Evolutionary conservation across 2,113 vertebrate species (phyloP), one percentile per base, ranked within the genome.

Genomic region (Fukomys damarensis): DNA sequence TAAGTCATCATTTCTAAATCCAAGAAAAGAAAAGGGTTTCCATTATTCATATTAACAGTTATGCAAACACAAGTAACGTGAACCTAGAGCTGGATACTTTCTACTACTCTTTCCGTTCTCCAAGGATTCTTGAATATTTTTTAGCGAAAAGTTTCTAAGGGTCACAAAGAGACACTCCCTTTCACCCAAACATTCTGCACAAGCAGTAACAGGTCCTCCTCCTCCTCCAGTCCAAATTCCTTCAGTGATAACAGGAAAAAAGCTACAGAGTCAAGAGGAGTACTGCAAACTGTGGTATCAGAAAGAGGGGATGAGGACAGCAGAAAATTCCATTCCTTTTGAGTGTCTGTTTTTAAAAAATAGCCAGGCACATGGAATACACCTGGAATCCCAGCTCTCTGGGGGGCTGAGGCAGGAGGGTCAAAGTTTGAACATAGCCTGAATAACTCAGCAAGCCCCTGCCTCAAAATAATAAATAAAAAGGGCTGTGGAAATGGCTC

Each of bases 111-210:
- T 41, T 86, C 38, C 86, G 65, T 9, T 76, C 26, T 70, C 91
- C 41, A 91, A 82, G 5, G 58, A 76, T 59, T 93, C n/a, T 43
- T 76, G 41, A 68, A 66, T 7, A 52, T 63, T 87, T 81, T 96
- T 96, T 59, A 79, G 76, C 59, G 77, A 59, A 81, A 86, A n/a
- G 28, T 77, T 94, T 56, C 77, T 43, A 13, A 91, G 87, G 46
- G 66, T 17, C 38, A 83, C 22, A 91, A 61, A 72, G 38, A 83
- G 81, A 66, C 35, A 63, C 61, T 63, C 16, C 38, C 79, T 92
- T 96, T 92, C 41, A 76, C 66, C 49, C 77, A 82, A 76, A 76
- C 26, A 92, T 94, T 94, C 54, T 79, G 58, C 59, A 41, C 16
- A 87, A 91, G 65, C 81, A 59, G 14, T 94, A 83, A 88, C 1